A percentile compares a stretch with the other conserved stretches of the same genome.
Conservation (phyloP, 2,888 invertebrate genomes). For the Euspilapteryx auroguttella region DNA sequence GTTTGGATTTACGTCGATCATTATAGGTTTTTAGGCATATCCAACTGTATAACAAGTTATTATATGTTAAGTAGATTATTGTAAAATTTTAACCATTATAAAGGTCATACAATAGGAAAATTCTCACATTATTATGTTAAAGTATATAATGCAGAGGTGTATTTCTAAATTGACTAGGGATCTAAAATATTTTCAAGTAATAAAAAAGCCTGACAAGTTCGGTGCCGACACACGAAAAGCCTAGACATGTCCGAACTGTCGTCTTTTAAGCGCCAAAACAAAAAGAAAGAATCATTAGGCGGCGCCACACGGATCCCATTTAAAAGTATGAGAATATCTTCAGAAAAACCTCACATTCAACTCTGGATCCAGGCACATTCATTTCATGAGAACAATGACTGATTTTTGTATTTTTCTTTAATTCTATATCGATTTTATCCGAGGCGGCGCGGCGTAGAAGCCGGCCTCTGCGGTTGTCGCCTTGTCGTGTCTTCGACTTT, state of each 20-base stretch:
- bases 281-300: constrained; percentile 59
- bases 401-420: constrained; percentile 61
- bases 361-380: constrained; percentile 59
- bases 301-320: constrained; percentile 60
- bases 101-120: too few species aligned
- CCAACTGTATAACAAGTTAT: too few species aligned
- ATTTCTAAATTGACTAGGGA: too few species aligned
- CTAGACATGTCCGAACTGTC: constrained; percentile 30
- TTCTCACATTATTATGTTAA: too few species aligned
- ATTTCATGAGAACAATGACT: constrained; percentile 62
- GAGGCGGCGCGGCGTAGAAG: constrained; percentile 31
- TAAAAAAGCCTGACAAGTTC: too few species aligned
- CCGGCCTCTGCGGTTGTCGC: constrained; percentile 49
- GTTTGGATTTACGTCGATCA: too few species aligned
- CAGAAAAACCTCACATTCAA: constrained; percentile 59
- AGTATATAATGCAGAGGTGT: too few species aligned
- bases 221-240: constrained; percentile 51
- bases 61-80: too few species aligned
- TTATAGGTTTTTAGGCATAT: too few species aligned
- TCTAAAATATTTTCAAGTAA: too few species aligned
- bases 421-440: constrained; percentile 62
- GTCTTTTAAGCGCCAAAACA: constrained; percentile 32
- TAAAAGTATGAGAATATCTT: constrained; percentile 62
- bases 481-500: constrained; percentile 52
- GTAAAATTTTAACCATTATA: too few species aligned